Evolutionary conservation across 2,113 vertebrate species (phyloP).

Genomic region (Procavia capensis): DNA sequence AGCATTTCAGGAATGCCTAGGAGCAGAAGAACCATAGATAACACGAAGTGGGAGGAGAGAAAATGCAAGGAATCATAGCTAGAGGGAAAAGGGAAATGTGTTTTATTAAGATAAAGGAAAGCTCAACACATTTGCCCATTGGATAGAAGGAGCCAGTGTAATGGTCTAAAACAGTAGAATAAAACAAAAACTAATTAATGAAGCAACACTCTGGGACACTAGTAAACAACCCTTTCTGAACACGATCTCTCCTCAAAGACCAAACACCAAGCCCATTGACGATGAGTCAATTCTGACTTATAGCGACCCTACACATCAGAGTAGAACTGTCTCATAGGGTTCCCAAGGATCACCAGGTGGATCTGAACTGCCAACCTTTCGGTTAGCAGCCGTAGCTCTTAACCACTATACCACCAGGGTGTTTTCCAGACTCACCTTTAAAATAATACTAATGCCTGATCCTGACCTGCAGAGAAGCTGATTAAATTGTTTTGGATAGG

Average conservation of each 20-base stretch:
- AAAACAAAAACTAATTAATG: constrained; percentile 26
- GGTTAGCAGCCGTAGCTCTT: too few species aligned
- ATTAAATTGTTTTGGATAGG: neutral
- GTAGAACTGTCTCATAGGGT: too few species aligned
- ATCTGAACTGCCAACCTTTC: too few species aligned
- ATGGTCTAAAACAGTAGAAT: constrained; percentile 14
- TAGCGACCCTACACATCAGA: too few species aligned
- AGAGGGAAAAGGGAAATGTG: neutral
- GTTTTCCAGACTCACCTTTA: neutral
- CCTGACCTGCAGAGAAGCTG: neutral
- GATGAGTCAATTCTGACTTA: too few species aligned
- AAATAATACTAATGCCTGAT: neutral
- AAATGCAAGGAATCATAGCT: neutral
- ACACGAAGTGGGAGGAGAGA: neutral
- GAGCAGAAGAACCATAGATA: neutral
- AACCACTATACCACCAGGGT: too few species aligned
- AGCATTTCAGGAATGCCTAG: neutral
- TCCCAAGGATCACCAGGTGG: too few species aligned
- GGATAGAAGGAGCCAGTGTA: neutral
- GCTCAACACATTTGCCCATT: neutral
- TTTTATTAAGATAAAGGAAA: neutral
- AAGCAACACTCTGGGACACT: neutral
- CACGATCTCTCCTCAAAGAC: too few species aligned
- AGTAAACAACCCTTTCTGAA: neutral
- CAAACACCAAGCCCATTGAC: too few species aligned